A percentile compares a stretch with the other conserved stretches of the same genome.
Conservation (phyloP, 30 jellyfish, hydroid and myxozoan genomes). For the Nemopilema nomurai region DNA sequence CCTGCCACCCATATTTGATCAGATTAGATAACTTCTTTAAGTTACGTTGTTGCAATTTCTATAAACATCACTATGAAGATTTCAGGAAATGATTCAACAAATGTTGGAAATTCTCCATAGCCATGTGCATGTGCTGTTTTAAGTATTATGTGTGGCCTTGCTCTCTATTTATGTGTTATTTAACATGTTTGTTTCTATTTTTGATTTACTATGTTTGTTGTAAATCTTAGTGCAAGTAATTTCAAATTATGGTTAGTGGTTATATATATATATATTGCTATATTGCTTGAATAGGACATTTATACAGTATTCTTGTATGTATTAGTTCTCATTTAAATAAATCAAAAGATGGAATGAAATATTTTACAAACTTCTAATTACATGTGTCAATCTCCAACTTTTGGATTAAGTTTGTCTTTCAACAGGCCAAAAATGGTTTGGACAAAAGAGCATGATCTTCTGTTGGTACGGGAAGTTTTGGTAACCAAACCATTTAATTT, state of each 20-base stretch:
- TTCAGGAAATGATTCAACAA: neutral
- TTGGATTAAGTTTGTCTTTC: neutral
- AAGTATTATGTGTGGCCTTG: neutral
- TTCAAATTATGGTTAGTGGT: neutral
- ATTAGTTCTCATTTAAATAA: neutral
- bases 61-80: neutral
- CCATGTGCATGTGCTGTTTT: neutral
- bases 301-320: neutral
- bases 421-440: neutral
- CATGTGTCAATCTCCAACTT: neutral
- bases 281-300: neutral
- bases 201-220: neutral
- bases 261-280: no score
- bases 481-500: conserved; percentile 2
- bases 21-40: neutral
- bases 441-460: neutral
- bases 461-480: neutral
- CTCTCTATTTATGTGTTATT: neutral
- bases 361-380: neutral
- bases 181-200: neutral
- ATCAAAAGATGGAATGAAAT: neutral
- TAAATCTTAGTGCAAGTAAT: neutral
- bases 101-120: neutral
- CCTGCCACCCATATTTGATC: neutral
- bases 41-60: neutral